Evolutionary conservation across 2,113 vertebrate species (phyloP).

Genomic region (Pantherophis guttatus): DNA sequence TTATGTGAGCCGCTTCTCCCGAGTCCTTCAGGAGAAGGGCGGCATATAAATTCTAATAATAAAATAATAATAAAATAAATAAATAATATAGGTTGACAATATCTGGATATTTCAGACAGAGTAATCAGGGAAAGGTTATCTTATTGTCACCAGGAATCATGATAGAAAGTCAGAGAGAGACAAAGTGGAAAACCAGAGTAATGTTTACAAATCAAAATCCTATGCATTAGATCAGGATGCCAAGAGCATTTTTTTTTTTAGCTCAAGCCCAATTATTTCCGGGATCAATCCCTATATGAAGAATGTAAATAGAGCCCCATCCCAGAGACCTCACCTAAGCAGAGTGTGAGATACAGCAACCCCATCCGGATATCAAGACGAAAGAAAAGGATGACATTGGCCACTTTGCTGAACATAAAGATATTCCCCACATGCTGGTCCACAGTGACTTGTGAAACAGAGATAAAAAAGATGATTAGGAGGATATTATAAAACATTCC

Average conservation of each 20-base stretch:
- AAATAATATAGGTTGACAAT: not conserved
- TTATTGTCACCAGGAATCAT: not conserved
- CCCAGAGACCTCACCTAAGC: slow-evolving; percentile 78
- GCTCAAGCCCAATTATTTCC: not conserved
- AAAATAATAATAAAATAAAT: no score
- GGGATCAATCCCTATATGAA: not conserved
- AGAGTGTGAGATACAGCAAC: slow-evolving; percentile 85
- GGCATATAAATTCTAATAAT: no score
- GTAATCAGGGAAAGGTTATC: not conserved
- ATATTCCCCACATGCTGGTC: slow-evolving; percentile 93
- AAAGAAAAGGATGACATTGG: slow-evolving; percentile 93
- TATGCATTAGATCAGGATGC: not conserved
- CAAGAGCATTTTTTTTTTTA: not conserved
- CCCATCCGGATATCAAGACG: slow-evolving; percentile 91
- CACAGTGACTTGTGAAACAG: slow-evolving; percentile 73
- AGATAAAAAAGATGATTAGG: not conserved
- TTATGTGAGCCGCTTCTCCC: no score
- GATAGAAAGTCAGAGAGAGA: not conserved
- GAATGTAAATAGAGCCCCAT: not conserved
- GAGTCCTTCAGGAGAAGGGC: no score
- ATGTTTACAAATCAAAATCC: not conserved
- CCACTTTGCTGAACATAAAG: slow-evolving; percentile 97
- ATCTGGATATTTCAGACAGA: not conserved
- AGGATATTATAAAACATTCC: not conserved
- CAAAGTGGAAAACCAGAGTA: not conserved